Percentiles rank a stretch among this genome's conserved stretches.
These are phyloP conservation scores for Geodia barretti DNA, from an alignment of 37 sponge, comb jelly and placozoan genomes.

Conservation along the genomic window DNA sequence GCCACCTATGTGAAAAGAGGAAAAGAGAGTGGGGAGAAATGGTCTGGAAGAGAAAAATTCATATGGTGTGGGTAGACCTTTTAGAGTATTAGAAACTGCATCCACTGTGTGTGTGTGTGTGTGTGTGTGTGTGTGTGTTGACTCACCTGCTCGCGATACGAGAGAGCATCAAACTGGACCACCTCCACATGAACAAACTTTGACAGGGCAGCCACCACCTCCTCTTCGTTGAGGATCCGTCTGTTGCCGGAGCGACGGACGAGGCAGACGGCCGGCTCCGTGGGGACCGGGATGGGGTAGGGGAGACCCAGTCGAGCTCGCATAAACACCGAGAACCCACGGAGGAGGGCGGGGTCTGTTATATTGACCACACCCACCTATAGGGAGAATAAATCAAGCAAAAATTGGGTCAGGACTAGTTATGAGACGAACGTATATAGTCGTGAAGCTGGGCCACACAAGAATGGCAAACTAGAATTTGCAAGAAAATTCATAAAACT, in stretches of 20 bases:
- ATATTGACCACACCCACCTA: conserved; percentile 14
- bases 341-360: conserved; percentile 7
- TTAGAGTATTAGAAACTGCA: too few relatives aligned
- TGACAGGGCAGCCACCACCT: conserved; percentile 10
- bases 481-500: too few relatives aligned
- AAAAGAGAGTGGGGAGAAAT: background rate
- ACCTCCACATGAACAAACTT: conserved; percentile 8
- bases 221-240: conserved; percentile 25
- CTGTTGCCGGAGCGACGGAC: conserved; percentile 5
- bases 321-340: conserved; percentile 15
- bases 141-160: conserved; percentile 32
- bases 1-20: conserved; percentile 11
- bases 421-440: too few relatives aligned
- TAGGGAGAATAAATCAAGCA: background rate
- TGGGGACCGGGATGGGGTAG: background rate
- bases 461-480: too few relatives aligned
- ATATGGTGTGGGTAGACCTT: background rate
- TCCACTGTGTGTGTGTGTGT: background rate
- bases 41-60: background rate
- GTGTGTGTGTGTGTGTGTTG: background rate
- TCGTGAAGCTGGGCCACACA: too few relatives aligned
- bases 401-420: too few relatives aligned
- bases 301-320: conserved; percentile 14
- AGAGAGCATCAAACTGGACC: conserved; percentile 34
- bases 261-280: conserved; percentile 17